These are phyloP conservation scores for Mastomys coucha DNA, from an alignment of 2,113 vertebrate species.

Conservation along the genomic window DNA sequence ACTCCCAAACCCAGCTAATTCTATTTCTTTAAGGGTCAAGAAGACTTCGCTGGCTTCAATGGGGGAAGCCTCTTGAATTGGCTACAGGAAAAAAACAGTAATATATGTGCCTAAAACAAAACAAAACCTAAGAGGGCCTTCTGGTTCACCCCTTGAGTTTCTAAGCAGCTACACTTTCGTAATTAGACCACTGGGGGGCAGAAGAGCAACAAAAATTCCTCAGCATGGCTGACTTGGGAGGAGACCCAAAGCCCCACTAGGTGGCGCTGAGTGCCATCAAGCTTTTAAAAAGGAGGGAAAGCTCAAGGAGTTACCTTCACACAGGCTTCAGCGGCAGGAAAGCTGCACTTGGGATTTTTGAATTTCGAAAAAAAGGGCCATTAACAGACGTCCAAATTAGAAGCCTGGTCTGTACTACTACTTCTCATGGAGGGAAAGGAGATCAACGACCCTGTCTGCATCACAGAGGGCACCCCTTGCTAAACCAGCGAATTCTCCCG, in stretches of 20 bases:
- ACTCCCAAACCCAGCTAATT: constrained; percentile 74
- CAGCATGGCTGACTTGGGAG: constrained; percentile 47
- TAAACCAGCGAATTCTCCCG: constrained; percentile 80
- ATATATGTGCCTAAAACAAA: neutral
- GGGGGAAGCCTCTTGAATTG: constrained; percentile 63
- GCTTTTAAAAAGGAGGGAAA: constrained; percentile 83
- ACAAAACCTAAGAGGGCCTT: neutral
- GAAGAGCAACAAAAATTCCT: constrained; percentile 76
- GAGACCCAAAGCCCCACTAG: constrained; percentile 72
- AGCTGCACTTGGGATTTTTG: constrained; percentile 1
- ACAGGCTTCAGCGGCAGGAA: constrained; percentile 18
- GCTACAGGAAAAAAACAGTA: constrained; percentile 54
- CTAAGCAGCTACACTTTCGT: constrained; percentile 38
- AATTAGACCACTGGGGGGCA: constrained; percentile 79
- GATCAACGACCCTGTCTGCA: constrained; percentile 41
- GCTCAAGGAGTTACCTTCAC: constrained; percentile 55
- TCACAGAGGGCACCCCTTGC: constrained; percentile 70
- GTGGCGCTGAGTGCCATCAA: constrained; percentile 65
- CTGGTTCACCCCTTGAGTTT: constrained; percentile 42
- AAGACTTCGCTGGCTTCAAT: constrained; percentile 78
- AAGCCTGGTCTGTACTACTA: neutral
- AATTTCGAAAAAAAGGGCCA: neutral
- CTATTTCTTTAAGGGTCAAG: constrained; percentile 72
- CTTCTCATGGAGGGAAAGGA: neutral
- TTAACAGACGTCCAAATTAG: constrained; percentile 29